Base-by-base conservation (phyloP, 53 echinoderm and acorn worm genomes). In the Crossaster papposus region DNA sequence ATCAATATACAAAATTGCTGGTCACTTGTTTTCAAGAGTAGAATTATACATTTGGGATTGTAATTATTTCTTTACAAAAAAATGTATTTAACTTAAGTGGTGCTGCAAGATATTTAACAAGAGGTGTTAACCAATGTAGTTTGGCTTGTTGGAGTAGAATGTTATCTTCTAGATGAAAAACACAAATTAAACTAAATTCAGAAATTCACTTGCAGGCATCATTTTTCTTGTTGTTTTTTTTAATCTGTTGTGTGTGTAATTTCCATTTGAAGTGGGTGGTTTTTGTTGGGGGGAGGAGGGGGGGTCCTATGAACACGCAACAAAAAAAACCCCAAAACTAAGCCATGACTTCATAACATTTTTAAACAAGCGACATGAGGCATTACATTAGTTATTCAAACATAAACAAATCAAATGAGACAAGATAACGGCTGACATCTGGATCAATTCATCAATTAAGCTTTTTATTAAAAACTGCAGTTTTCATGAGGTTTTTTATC, bases 61-160 rank as follows among this genome's bases (percentile, higher is more conserved):
- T 87, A 87, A 54, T 76, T 87, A 53, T 76, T 87, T 84, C 32
- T 30, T 87, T 36, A 38, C 13, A 74, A 74, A 80, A 24, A 62
- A 58, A 63, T 74, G 62, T 76, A 72, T 85, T 87, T 87, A 87
- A 72, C 73, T 87, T 87, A 87, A 87, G 87, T 87, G 87, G 87
- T 87, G 87, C 87, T 87, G 87, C 87, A 32, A 77, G 87, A 87
- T 52, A 33, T 87, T 54, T 87, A 87, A 87, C 76, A 76, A 82
- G 72, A 65, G 22, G n/a, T 18, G 72, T 80, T 35, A 87, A 72
- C 53, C 77, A 76, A 33, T 38, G 63, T 87, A 87, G 87, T 77
- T 54, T 77, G 87, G 87, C 87, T 87, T 87, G 77, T 87, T 87
- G 36, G 18, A 87, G 87, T 87, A 84, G 72, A 52, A 9, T 65